Evolutionary conservation across 2,113 vertebrate species (phyloP).

Genomic region (Agelaius tricolor): DNA sequence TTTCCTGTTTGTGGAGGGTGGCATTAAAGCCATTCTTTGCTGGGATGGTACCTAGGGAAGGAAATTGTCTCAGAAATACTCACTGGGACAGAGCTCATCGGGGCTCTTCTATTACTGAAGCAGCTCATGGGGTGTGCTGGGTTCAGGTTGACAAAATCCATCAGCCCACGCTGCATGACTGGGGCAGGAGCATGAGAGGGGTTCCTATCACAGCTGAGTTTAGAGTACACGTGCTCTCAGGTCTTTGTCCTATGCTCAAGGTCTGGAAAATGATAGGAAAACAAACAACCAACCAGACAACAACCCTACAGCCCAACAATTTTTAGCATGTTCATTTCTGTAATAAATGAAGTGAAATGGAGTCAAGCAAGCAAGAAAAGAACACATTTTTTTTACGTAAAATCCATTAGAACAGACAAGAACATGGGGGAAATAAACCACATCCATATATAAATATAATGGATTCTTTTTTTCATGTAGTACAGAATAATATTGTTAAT

Average conservation of each 20-base stretch:
- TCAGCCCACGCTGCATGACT: rapidly evolving
- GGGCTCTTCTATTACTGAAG: not conserved
- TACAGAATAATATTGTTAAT: not conserved
- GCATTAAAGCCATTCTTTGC: not conserved
- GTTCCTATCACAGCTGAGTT: not conserved
- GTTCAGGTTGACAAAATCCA: not conserved
- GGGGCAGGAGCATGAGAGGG: not conserved
- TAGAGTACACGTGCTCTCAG: not conserved
- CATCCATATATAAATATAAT: not conserved
- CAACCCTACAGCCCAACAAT: not conserved
- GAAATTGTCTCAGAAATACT: not conserved
- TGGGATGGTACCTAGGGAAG: not conserved
- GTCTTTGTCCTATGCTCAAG: not conserved
- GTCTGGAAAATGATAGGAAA: not conserved
- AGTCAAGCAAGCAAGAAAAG: not conserved
- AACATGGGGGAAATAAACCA: not conserved
- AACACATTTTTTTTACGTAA: not conserved
- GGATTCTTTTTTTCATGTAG: not conserved
- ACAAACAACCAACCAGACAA: not conserved
- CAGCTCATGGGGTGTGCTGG: not conserved
- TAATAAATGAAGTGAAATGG: not conserved
- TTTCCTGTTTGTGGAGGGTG: not conserved
- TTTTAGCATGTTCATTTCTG: not conserved
- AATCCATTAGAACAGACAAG: not conserved
- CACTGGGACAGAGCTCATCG: not conserved